These are phyloP conservation scores for Dromiciops gliroides DNA, from an alignment of 2,113 vertebrate species.

Conservation along the genomic window DNA sequence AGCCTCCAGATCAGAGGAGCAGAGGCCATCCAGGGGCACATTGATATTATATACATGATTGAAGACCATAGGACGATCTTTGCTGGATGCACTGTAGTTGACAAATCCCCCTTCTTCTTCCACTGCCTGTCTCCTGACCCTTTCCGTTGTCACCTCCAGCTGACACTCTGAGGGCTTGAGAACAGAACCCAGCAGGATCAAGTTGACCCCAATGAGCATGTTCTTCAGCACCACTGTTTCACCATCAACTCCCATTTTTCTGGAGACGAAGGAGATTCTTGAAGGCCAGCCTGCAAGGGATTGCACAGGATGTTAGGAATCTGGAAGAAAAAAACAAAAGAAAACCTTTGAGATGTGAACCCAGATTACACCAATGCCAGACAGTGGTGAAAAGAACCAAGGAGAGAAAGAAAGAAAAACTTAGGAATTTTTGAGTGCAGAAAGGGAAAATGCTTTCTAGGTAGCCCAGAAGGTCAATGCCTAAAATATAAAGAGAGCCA, in stretches of 20 bases:
- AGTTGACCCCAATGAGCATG: slow-evolving; percentile 83
- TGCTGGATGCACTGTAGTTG: slow-evolving; percentile 86
- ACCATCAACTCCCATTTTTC: slow-evolving; percentile 84
- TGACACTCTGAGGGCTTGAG: slow-evolving; percentile 83
- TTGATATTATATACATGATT: slow-evolving; percentile 98
- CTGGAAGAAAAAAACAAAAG: slow-evolving; percentile 66
- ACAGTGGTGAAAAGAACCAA: background rate
- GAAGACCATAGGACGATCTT: slow-evolving; percentile 92
- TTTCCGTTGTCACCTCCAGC: slow-evolving; percentile 79
- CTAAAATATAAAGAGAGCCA: no score
- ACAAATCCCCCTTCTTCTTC: slow-evolving; percentile 77
- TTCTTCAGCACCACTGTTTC: slow-evolving; percentile 83
- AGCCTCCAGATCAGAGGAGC: slow-evolving; percentile 90
- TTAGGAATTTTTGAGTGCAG: background rate
- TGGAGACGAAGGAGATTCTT: slow-evolving; percentile 46
- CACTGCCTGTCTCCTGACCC: slow-evolving; percentile 81
- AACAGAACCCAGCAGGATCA: slow-evolving; percentile 83
- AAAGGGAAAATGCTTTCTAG: background rate
- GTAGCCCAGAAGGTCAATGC: background rate
- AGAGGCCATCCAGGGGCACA: slow-evolving; percentile 92
- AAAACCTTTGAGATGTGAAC: background rate
- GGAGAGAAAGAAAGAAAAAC: background rate
- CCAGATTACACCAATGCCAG: fast-evolving
- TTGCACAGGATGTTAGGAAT: slow-evolving; percentile 22
- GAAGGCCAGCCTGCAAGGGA: slow-evolving; percentile 57